Evolutionary conservation across 2,113 vertebrate genomes (phyloP).

Genomic region (Agelaius phoeniceus): DNA sequence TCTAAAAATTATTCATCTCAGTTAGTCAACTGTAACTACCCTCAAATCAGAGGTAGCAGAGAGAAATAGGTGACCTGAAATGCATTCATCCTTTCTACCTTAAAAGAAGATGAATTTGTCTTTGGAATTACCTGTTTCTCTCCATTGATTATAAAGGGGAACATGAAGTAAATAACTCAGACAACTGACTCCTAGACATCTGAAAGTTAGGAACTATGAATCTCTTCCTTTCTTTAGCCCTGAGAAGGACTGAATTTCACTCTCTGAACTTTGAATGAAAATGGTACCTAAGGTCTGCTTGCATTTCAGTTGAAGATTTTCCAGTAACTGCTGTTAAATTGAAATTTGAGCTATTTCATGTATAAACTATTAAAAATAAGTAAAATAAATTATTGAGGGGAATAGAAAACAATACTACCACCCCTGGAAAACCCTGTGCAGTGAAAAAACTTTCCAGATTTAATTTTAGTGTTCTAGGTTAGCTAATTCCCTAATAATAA

Average conservation of each 20-base stretch:
- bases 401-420: not conserved
- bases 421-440: not conserved
- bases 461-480: not conserved
- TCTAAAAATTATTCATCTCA: constrained; percentile 40
- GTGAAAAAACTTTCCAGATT: not conserved
- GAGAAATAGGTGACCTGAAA: constrained; percentile 29
- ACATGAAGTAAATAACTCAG: constrained; percentile 12
- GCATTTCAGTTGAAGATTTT: not conserved
- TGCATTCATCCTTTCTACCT: not conserved
- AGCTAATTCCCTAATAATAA: not conserved
- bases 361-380: not conserved
- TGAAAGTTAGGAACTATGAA: not conserved
- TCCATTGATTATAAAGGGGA: not conserved
- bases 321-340: not conserved
- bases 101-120: not conserved
- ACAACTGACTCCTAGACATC: not conserved
- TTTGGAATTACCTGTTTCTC: not conserved
- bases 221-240: not conserved
- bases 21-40: constrained; percentile 10
- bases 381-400: not conserved
- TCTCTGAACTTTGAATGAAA: not conserved
- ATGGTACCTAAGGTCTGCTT: not conserved
- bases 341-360: not conserved
- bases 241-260: not conserved
- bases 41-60: not conserved